Base-by-base conservation (phyloP, 2,888 invertebrate species). In the Carpatolechia fugitivella region DNA sequence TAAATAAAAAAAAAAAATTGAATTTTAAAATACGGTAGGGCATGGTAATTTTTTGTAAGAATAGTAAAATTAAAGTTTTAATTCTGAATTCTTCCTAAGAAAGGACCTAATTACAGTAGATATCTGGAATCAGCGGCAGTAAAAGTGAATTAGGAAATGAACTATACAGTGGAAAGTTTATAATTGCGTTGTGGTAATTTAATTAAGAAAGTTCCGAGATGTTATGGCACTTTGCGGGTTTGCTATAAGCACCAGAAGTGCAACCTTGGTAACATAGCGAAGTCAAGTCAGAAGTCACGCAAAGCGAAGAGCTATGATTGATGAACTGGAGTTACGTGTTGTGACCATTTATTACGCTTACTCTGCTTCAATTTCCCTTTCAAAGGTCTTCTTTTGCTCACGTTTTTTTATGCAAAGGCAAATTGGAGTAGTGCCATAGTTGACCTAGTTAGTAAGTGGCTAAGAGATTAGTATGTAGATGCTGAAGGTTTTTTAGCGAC, bases 121-220 rank as follows among this genome's bases (percentile, higher is more conserved):
- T 13, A 35, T 35, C 4, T 35, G 18, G 40, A 20, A 14, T 49
- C 18, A 41, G 18, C 33, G 36, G 38, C 20, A 52, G 54, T 54
- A 56, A 55, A 51, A 58, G 58, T 53, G 13, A 14, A 40, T 30
- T 41, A 56, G 56, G 56, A 58, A 61, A 58, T 58, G 55, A 56
- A 56, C 55, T 54, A 50, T 60, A 54, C 52, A 52, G 54, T 57
- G 35, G 59, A 58, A 57, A 59, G 55, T 49, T 30, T 35, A 53
- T 55, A 62, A 62, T 62, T 56, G 56, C 52, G 52, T 31, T 30
- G 52, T 41, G 5, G 52, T 44, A 53, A 53, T 48, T 53, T 56
- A 54, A 56, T 54, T 61, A 61, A 52, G 57, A 59, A 60, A 59
- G 56, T 57, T 57, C 60, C 56, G 51, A 40, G 56, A 54, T 54